Evolutionary conservation across 1,140 invertebrate genomes (phyloP).

Genomic region (Sarcophaga peregrina): DNA sequence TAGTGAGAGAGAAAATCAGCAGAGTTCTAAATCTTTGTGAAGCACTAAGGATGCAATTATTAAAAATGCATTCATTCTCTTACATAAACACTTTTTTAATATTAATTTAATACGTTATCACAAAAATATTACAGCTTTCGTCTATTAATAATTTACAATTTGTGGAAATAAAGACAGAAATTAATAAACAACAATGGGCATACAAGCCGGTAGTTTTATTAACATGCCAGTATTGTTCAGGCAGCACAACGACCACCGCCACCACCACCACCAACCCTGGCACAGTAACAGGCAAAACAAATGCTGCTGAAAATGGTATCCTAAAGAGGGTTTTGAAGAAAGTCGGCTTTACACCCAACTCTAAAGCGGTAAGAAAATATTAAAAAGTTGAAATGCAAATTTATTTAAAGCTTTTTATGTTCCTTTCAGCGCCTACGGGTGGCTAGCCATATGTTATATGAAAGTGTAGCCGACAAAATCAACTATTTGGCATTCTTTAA

Average conservation of each 20-base stretch:
- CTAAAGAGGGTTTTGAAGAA: conserved; percentile 61
- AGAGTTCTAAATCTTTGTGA: too few species aligned
- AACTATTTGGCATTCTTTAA: conserved; percentile 72
- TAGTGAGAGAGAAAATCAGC: not conserved
- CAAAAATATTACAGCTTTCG: conserved; percentile 9
- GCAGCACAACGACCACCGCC: not conserved
- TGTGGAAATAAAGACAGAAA: not conserved
- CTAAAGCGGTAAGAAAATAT: conserved; percentile 55
- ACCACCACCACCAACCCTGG: not conserved
- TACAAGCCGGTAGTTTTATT: not conserved
- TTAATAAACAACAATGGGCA: not conserved
- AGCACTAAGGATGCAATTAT: not conserved
- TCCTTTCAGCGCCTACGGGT: conserved; percentile 70
- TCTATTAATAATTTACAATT: not conserved
- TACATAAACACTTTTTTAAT: conserved; percentile 24
- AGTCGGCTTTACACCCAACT: conserved; percentile 62
- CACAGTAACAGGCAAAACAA: not conserved
- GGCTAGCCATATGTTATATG: conserved; percentile 73
- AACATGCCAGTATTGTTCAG: conserved; percentile 22
- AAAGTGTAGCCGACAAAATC: conserved; percentile 73
- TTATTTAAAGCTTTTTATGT: not conserved
- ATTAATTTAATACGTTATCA: conserved; percentile 1
- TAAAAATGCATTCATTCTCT: conserved; percentile 15
- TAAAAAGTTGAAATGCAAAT: not conserved
- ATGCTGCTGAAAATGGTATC: conserved; percentile 47